A percentile compares a stretch with the other conserved stretches of the same genome.
Conservation (phyloP, 2,113 vertebrate genomes). For the Octodon degus region DNA sequence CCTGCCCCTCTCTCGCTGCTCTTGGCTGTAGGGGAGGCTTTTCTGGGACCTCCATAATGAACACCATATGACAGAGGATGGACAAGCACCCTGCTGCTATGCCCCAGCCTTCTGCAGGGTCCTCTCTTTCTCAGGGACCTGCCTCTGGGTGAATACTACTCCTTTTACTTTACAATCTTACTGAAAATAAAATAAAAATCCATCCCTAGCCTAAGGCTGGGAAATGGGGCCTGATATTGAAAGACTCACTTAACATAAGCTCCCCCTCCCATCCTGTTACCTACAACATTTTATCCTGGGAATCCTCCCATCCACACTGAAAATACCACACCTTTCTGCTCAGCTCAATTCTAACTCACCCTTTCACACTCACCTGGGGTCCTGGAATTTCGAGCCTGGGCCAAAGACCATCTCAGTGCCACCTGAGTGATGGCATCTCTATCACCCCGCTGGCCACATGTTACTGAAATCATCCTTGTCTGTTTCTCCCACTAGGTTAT, state of each 20-base stretch:
- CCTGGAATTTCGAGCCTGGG: not conserved
- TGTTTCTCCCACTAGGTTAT: not conserved
- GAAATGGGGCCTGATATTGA: not conserved
- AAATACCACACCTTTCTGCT: not conserved
- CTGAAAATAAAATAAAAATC: not conserved
- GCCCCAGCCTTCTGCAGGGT: not conserved
- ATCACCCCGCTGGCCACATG: fast-evolving
- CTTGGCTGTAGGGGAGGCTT: not conserved
- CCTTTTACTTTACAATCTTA: not conserved
- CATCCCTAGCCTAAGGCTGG: not conserved
- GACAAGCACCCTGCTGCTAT: not conserved
- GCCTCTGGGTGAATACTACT: not conserved
- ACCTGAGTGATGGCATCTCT: not conserved
- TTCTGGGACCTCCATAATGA: too few relatives aligned
- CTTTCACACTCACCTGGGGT: not conserved
- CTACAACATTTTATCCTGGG: not conserved
- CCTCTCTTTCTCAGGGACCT: not conserved
- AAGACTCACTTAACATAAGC: not conserved
- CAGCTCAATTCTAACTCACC: not conserved
- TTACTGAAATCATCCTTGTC: not conserved
- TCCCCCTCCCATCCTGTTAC: not conserved
- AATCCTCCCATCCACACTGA: not conserved
- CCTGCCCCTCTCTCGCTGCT: not conserved
- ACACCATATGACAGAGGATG: not conserved
- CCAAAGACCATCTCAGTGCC: not conserved